Percentiles rank a stretch among this genome's conserved stretches.
Conservation (phyloP, 2,888 invertebrate species). For the Tethea ocularis region DNA sequence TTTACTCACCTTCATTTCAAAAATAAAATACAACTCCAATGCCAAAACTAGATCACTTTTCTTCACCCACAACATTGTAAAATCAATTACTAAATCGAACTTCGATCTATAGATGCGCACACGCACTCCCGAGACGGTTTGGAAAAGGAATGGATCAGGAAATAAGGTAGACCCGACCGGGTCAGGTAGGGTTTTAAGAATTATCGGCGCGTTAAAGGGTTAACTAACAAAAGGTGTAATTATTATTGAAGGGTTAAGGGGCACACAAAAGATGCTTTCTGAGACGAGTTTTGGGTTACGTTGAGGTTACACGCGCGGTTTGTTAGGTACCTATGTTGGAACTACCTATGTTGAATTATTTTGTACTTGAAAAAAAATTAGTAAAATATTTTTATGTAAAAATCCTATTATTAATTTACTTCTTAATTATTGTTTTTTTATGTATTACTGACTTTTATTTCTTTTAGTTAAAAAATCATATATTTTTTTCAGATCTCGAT, state of each 20-base stretch:
- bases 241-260: constrained; percentile 77
- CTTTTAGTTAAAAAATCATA: no score
- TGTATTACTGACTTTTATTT: no score
- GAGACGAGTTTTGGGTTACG: constrained; percentile 66
- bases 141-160: constrained; percentile 79
- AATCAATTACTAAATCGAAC: constrained; percentile 42
- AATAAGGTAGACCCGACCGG: constrained; percentile 65
- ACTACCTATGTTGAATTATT: constrained; percentile 40
- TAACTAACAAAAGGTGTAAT: constrained; percentile 77
- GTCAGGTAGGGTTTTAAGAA: constrained; percentile 81
- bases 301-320: constrained; percentile 65
- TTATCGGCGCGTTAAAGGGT: constrained; percentile 78
- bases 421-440: no score
- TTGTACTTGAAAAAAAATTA: constrained; percentile 17
- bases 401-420: background rate
- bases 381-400: constrained; percentile 14
- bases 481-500: no score
- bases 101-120: constrained; percentile 61
- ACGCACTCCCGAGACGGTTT: constrained; percentile 72
- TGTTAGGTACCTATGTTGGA: no score
- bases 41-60: background rate
- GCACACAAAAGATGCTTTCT: constrained; percentile 58
- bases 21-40: background rate
- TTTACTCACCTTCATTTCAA: constrained; percentile 12
- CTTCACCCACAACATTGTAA: background rate